Evolutionary conservation across 2,113 vertebrate species (phyloP), one percentile per base, ranked within the genome.

Genomic region (Rhinolophus sinicus): DNA sequence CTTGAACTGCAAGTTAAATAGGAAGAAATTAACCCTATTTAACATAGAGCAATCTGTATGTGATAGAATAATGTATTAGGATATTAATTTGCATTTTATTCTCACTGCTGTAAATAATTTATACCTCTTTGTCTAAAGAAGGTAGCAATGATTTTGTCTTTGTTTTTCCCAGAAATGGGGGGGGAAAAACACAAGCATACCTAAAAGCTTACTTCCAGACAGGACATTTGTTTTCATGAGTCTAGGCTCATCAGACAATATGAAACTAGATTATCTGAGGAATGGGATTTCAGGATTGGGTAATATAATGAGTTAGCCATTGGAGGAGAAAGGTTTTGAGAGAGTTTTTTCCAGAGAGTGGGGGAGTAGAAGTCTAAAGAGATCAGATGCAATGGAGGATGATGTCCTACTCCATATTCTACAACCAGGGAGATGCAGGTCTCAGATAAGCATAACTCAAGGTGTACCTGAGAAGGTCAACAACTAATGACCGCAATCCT

Each of bases 31-130:
- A 56, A 52, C 19, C 8, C 8, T 80, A 18, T 16, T 96, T 89
- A 82, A 87, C 60, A 90, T 21, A 90, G 7, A 72, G 44, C 21
- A 88, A 76, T 60, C 28, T 65, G 9, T 35, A 5, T 77, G 28
- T 90, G 28, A 16, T 77, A 14, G 40, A 89, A 82, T 67, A 54
- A 77, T 35, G 8, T 35, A 70, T 15, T 16, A 22, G 24, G 5
- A 77, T 81, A 60, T 84, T 91, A 85, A 52, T 60, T 85, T 70
- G 56, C 35, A 86, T 92, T 73, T 96, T 84, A 65, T 52, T 93
- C 70, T 84, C 50, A 83, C 15, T 70, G 22, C 44, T 84, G 3
- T 84, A 77, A 92, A 94, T 65, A 96, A 76, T 78, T 65, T 84
- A 75, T 5, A 85, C 2, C 14, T 93, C 84, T 94, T 78, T 60